A percentile compares a stretch with the other conserved stretches of the same genome.
Evolutionary conservation across 2,113 vertebrate genomes (phyloP).

Genomic region (Pimephales promelas): DNA sequence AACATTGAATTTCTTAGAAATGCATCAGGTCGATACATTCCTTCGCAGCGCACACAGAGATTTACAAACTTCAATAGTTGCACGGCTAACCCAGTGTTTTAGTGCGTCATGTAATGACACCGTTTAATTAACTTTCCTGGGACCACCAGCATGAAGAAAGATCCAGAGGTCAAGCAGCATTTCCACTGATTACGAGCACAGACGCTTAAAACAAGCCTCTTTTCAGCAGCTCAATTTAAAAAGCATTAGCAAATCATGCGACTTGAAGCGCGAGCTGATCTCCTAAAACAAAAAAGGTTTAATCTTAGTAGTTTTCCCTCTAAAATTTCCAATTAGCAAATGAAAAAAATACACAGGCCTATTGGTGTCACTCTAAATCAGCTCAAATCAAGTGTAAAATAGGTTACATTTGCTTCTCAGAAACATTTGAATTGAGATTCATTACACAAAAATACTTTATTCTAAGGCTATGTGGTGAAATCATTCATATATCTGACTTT

Average conservation of each 20-base stretch:
- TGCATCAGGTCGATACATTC: slow-evolving; percentile 58
- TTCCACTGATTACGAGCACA: slow-evolving; percentile 54
- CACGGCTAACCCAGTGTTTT: slow-evolving; percentile 55
- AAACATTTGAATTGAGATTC: slow-evolving; percentile 44
- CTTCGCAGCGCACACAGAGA: slow-evolving; percentile 56
- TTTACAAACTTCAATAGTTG: slow-evolving; percentile 56
- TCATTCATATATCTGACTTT: slow-evolving; percentile 24
- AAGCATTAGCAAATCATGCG: slow-evolving; percentile 57
- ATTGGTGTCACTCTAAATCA: not conserved
- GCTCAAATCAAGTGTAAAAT: slow-evolving; percentile 41
- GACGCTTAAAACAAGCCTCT: slow-evolving; percentile 52
- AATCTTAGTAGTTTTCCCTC: not conserved
- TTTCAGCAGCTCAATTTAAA: slow-evolving; percentile 64
- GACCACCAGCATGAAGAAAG: slow-evolving; percentile 55
- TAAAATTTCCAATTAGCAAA: not conserved
- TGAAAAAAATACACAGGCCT: not conserved
- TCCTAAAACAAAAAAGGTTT: slow-evolving; percentile 31
- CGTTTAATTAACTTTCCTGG: slow-evolving; percentile 63
- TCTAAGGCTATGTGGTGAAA: not conserved
- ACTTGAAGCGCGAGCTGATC: slow-evolving; percentile 35
- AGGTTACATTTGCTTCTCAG: slow-evolving; percentile 34
- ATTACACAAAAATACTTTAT: slow-evolving; percentile 21
- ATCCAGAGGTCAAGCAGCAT: slow-evolving; percentile 50
- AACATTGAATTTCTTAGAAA: slow-evolving; percentile 43
- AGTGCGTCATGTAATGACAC: slow-evolving; percentile 57